phyloP scores from a whole-genome alignment of 2,888 invertebrate genomes.

The Rhodophaea formosa region DNA sequence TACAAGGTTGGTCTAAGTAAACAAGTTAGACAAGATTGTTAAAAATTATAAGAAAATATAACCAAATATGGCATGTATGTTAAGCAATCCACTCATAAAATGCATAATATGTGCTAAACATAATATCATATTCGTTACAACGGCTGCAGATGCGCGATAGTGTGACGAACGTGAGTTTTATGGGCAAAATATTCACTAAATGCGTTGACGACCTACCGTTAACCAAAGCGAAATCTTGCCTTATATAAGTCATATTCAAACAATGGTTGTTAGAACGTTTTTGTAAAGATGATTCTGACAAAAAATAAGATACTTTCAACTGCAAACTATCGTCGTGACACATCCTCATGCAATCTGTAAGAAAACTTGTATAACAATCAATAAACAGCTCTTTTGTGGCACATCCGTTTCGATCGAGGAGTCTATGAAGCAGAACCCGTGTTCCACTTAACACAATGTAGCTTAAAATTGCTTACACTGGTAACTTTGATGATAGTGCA shows the following conservation, averaged over 20 bases:
- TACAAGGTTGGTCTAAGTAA: not conserved
- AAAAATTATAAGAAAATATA: not conserved
- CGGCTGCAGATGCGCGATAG: conserved; percentile 28
- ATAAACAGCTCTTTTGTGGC: not conserved
- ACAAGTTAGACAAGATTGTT: not conserved
- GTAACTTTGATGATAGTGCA: not conserved
- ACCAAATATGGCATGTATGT: not conserved
- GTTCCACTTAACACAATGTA: not conserved
- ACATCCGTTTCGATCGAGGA: not conserved
- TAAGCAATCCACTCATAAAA: conserved; percentile 12
- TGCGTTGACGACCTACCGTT: conserved; percentile 23
- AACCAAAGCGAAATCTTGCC: conserved; percentile 33
- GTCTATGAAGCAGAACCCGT: not conserved
- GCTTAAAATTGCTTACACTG: not conserved
- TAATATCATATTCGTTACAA: conserved; percentile 21
- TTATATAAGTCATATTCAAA: conserved; percentile 27
- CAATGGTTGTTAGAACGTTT: not conserved
- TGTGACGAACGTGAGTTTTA: conserved; percentile 40
- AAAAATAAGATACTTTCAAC: not conserved
- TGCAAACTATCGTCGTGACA: not conserved
- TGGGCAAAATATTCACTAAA: conserved; percentile 32
- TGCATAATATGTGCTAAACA: conserved; percentile 11
- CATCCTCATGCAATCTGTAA: not conserved
- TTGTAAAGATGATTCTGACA: not conserved
- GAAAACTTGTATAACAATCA: not conserved